These are phyloP conservation scores for Paralichthys olivaceus DNA, from an alignment of 2,113 vertebrate genomes.

Conservation along the genomic window DNA sequence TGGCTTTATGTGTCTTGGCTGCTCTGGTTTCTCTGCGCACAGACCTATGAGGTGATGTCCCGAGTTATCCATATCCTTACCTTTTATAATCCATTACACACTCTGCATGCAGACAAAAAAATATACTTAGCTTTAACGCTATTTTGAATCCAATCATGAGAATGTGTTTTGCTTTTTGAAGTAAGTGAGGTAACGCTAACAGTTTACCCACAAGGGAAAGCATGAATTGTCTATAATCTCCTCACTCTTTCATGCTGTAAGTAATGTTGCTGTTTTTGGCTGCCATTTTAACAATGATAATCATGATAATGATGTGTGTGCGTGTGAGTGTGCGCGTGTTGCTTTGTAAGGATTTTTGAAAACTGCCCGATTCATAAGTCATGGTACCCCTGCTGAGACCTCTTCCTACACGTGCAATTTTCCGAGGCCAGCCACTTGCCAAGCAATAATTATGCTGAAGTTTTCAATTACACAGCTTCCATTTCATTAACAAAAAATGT, in stretches of 20 bases:
- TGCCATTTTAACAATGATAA: conserved; percentile 31
- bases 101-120: not conserved
- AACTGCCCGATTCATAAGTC: conserved; percentile 76
- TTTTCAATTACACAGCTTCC: conserved; percentile 85
- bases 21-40: conserved; percentile 59
- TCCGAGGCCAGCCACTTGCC: conserved; percentile 73
- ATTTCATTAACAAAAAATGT: conserved; percentile 86
- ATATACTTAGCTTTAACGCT: not conserved
- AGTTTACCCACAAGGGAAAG: conserved; percentile 10
- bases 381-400: conserved; percentile 69
- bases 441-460: conserved; percentile 84
- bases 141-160: conserved; percentile 10
- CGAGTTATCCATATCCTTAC: conserved; percentile 57
- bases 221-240: conserved; percentile 1
- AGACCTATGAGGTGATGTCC: conserved; percentile 69
- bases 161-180: conserved; percentile 10
- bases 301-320: conserved; percentile 50
- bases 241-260: conserved; percentile 7
- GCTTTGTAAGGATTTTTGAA: conserved; percentile 52
- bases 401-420: conserved; percentile 80
- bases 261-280: conserved; percentile 33
- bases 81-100: conserved; percentile 47
- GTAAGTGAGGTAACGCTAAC: not conserved
- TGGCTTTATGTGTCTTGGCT: conserved; percentile 71
- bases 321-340: conserved; percentile 17